These are phyloP conservation scores for Dynastes grantii DNA, from an alignment of 2,888 invertebrate species.

Conservation along the genomic window DNA sequence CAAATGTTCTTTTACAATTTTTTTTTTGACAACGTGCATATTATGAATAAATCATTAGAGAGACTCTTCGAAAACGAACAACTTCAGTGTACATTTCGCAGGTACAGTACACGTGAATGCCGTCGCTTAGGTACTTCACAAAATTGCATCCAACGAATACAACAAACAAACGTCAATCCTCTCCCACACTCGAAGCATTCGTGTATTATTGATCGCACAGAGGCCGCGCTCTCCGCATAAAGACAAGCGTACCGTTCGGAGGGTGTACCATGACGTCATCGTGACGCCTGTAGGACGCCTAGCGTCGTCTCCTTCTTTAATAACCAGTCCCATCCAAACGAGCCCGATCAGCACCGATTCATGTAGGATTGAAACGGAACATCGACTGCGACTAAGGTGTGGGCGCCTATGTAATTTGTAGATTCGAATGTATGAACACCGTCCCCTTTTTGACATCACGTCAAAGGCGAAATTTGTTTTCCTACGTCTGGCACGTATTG, in stretches of 20 bases:
- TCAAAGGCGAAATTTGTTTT: no score
- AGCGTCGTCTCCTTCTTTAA: background rate
- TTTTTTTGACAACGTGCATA: background rate
- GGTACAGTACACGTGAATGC: background rate
- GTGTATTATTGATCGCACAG: conserved; percentile 19
- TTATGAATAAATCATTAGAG: background rate
- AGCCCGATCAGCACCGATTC: no score
- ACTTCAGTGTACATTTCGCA: background rate
- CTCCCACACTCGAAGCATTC: conserved; percentile 12
- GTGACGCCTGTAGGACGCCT: conserved; percentile 21
- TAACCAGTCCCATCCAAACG: background rate
- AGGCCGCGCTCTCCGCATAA: background rate
- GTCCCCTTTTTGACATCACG: no score
- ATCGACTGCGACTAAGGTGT: no score
- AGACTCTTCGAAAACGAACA: background rate
- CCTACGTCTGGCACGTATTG: no score
- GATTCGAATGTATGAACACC: no score
- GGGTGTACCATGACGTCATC: conserved; percentile 34
- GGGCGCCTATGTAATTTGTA: no score
- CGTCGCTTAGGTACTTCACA: background rate
- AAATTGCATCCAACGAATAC: conserved; percentile 9
- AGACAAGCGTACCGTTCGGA: background rate
- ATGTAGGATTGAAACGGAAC: no score
- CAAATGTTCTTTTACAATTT: no score
- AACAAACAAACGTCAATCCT: conserved; percentile 20